phyloP scores from a whole-genome alignment of 2,888 invertebrate genomes.

The Rhingia campestris region DNA sequence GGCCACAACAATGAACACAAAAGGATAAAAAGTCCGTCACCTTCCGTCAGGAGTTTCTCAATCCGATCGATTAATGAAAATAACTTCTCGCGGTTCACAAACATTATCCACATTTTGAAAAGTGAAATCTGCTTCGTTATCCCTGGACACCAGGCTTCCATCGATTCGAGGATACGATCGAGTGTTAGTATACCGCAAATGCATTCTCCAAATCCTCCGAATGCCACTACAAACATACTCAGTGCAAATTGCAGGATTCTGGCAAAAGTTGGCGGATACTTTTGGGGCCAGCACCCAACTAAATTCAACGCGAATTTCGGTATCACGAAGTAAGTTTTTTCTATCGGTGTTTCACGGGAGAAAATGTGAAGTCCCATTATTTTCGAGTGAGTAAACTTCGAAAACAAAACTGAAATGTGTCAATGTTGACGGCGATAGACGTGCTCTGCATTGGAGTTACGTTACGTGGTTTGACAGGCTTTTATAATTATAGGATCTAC shows the following conservation, averaged over 20 bases:
- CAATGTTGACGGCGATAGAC: neutral
- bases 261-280: constrained; percentile 65
- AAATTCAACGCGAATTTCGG: constrained; percentile 77
- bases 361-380: constrained; percentile 73
- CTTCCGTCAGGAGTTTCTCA: constrained; percentile 76
- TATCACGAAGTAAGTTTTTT: constrained; percentile 77
- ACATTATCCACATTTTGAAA: constrained; percentile 79
- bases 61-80: constrained; percentile 75
- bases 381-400: neutral
- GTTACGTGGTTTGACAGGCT: neutral
- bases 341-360: constrained; percentile 75
- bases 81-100: constrained; percentile 77
- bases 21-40: constrained; percentile 69
- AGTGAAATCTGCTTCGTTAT: constrained; percentile 79
- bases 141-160: constrained; percentile 81
- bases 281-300: constrained; percentile 80
- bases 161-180: constrained; percentile 77
- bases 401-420: neutral
- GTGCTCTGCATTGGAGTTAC: neutral
- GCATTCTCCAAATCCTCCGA: constrained; percentile 78
- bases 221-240: constrained; percentile 76
- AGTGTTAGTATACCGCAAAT: constrained; percentile 78
- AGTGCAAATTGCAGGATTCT: constrained; percentile 75
- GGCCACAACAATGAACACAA: neutral
- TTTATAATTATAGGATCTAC: neutral